These are phyloP conservation scores for Ornithorhynchus anatinus DNA, from an alignment of 2,113 vertebrate genomes.

Conservation along the genomic window DNA sequence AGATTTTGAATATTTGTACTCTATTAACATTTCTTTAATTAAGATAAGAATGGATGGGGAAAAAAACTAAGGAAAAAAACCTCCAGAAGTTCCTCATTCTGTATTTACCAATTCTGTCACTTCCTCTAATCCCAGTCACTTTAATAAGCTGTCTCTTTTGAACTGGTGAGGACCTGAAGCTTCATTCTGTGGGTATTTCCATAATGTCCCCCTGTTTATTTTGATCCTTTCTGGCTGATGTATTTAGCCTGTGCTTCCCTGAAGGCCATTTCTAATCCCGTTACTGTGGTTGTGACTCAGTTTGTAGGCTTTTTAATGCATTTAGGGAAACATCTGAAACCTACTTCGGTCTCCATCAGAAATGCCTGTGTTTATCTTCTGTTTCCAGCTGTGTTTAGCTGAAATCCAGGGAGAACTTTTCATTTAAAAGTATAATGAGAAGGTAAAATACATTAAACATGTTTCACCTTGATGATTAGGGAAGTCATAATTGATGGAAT, in stretches of 20 bases:
- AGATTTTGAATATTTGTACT: too few relatives aligned
- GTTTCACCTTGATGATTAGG: conserved; percentile 62
- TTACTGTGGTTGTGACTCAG: conserved; percentile 64
- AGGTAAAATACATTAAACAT: conserved; percentile 62
- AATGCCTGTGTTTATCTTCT: conserved; percentile 82
- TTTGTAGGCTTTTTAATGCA: conserved; percentile 69
- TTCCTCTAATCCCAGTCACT: conserved; percentile 33
- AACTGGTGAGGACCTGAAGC: conserved; percentile 56
- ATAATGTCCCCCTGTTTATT: conserved; percentile 65
- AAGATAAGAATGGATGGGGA: too few relatives aligned
- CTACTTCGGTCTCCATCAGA: conserved; percentile 64
- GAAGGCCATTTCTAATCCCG: conserved; percentile 70
- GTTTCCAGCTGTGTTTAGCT: conserved; percentile 80
- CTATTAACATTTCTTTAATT: too few relatives aligned
- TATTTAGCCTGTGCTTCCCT: conserved; percentile 61
- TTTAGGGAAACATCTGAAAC: conserved; percentile 68
- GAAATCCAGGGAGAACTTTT: conserved; percentile 70
- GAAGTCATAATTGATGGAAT: conserved; percentile 37
- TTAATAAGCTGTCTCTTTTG: conserved; percentile 62
- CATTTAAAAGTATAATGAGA: conserved; percentile 56
- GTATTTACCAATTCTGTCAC: conserved; percentile 41
- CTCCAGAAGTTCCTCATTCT: too few relatives aligned
- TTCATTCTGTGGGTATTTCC: conserved; percentile 66
- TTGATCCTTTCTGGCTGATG: conserved; percentile 64
- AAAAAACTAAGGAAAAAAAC: too few relatives aligned